A percentile compares a stretch with the other conserved stretches of the same genome.
Evolutionary conservation across 2,797 vertebrate genomes (phyloP).

Genomic region (Labeo calbasu): DNA sequence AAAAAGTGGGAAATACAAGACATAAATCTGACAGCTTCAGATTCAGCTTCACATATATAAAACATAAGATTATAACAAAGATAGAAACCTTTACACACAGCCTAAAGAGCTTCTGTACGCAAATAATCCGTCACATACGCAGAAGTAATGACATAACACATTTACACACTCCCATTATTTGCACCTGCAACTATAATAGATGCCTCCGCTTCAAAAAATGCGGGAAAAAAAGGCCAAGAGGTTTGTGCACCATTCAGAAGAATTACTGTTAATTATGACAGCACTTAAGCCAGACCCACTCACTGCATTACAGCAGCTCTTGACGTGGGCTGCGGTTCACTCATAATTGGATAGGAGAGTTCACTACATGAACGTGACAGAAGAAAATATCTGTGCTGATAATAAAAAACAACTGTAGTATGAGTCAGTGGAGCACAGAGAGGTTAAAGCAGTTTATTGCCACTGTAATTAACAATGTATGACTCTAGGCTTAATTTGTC

Average conservation of each 20-base stretch:
- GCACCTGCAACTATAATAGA: constrained; percentile 21
- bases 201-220: neutral
- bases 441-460: neutral
- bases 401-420: neutral
- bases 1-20: constrained; percentile 2
- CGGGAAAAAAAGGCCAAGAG: neutral
- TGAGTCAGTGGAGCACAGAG: constrained; percentile 36
- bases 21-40: neutral
- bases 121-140: neutral
- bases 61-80: neutral
- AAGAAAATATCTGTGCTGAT: constrained; percentile 23
- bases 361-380: constrained; percentile 2
- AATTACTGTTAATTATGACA: constrained; percentile 31
- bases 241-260: neutral
- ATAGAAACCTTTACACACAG: constrained; percentile 3
- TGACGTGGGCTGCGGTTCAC: constrained; percentile 25
- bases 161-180: constrained; percentile 5
- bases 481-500: neutral
- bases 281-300: constrained; percentile 23
- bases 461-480: constrained; percentile 12
- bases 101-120: neutral
- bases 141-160: constrained; percentile 5
- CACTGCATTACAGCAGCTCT: constrained; percentile 16
- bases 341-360: constrained; percentile 5
- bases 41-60: neutral